Percentiles rank a stretch among this genome's conserved stretches.
These are phyloP conservation scores for Conomelus anceps DNA, from an alignment of 2,888 invertebrate genomes.

Conservation along the genomic window DNA sequence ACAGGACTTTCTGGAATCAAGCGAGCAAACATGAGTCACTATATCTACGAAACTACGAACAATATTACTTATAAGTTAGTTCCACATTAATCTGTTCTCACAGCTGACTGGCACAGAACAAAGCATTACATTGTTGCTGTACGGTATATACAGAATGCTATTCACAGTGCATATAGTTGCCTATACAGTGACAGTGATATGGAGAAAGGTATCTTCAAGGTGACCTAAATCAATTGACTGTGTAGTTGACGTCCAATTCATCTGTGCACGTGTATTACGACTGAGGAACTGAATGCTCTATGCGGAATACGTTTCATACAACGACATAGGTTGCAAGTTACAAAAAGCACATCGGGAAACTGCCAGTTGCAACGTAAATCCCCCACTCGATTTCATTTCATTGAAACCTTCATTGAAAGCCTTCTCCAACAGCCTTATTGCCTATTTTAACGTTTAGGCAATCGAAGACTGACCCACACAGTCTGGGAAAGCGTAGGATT, in stretches of 20 bases:
- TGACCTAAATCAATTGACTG: not conserved
- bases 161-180: not conserved
- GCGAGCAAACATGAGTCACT: not conserved
- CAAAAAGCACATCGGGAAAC: not conserved
- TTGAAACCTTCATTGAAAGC: not conserved
- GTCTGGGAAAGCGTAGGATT: not conserved
- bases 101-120: not conserved
- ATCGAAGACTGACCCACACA: not conserved
- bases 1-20: not conserved
- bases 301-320: not conserved
- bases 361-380: not conserved
- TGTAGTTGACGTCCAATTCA: not conserved
- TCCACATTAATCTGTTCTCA: not conserved
- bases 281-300: not conserved
- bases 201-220: not conserved
- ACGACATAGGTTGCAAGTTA: not conserved
- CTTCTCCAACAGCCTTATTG: not conserved
- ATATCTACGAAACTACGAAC: not conserved
- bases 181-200: not conserved
- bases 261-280: too few relatives aligned
- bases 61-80: not conserved
- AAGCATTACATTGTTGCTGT: too few relatives aligned
- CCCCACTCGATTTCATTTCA: not conserved
- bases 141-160: too few relatives aligned
- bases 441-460: not conserved